Conservation (phyloP, 2,797 vertebrate species). For the Octomys mimax region DNA sequence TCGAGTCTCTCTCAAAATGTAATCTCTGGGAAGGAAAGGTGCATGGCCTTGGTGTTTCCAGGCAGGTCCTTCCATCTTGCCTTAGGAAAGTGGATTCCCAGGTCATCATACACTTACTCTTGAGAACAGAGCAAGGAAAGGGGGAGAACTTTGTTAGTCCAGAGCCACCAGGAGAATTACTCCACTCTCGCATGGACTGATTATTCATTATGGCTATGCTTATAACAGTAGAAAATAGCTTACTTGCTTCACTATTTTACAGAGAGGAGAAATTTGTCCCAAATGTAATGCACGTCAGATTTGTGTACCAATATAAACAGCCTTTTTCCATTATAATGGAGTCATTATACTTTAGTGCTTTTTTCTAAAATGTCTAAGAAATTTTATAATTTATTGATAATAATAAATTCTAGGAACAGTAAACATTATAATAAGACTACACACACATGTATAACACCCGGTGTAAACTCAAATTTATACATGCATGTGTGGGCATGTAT, state of each 20-base stretch:
- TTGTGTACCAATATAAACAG: background rate
- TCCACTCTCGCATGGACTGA: background rate
- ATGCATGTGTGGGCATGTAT: background rate
- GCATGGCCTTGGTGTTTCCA: background rate
- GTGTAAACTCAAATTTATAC: background rate
- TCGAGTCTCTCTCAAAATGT: background rate
- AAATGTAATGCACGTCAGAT: background rate
- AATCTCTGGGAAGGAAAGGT: too few relatives aligned
- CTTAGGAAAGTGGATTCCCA: background rate
- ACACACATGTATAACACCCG: background rate
- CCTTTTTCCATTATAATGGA: background rate
- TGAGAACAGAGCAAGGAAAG: background rate
- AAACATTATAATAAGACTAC: background rate
- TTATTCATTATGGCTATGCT: background rate
- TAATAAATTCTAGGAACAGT: background rate
- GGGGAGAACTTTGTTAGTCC: accelerated
- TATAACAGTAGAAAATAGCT: background rate
- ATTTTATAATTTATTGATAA: background rate
- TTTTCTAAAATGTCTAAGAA: background rate
- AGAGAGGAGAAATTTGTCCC: background rate
- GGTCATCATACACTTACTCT: background rate
- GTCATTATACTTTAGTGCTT: background rate
- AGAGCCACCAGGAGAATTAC: background rate
- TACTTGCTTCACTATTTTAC: background rate
- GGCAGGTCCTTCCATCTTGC: background rate